Conservation (phyloP, 2,113 vertebrate species). For the Colossoma macropomum region DNA sequence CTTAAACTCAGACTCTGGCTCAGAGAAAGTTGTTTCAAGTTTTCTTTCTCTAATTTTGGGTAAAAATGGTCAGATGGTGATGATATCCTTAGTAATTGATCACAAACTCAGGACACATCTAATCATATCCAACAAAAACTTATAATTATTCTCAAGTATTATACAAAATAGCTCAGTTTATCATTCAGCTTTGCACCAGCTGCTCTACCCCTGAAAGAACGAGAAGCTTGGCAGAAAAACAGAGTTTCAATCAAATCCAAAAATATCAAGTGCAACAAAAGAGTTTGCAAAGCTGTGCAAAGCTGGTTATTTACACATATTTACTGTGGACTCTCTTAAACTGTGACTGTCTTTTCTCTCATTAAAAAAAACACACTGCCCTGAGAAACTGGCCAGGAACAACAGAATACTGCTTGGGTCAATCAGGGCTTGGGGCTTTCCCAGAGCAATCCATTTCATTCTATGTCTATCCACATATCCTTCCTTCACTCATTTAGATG, state of each 20-base stretch:
- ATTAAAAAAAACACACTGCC: background rate
- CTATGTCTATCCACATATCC: background rate
- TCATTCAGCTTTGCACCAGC: no score
- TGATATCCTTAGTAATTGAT: no score
- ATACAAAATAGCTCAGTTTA: no score
- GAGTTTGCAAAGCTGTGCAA: background rate
- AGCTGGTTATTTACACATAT: background rate
- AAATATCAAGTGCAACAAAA: background rate
- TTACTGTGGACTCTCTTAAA: background rate
- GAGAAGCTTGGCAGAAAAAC: no score
- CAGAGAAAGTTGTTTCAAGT: no score
- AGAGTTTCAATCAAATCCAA: background rate
- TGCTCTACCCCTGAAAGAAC: no score
- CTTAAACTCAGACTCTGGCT: no score
- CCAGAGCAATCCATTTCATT: background rate
- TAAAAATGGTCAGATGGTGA: no score
- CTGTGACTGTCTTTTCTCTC: background rate
- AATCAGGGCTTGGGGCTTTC: background rate
- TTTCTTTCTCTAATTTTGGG: no score
- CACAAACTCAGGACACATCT: no score
- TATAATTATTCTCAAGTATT: no score
- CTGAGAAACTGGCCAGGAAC: background rate
- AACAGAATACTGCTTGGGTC: background rate
- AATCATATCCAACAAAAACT: no score
- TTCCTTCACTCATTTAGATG: conserved; percentile 3